These are phyloP conservation scores for Prochilodus magdalenae DNA, from an alignment of 2,113 vertebrate species.

Conservation along the genomic window DNA sequence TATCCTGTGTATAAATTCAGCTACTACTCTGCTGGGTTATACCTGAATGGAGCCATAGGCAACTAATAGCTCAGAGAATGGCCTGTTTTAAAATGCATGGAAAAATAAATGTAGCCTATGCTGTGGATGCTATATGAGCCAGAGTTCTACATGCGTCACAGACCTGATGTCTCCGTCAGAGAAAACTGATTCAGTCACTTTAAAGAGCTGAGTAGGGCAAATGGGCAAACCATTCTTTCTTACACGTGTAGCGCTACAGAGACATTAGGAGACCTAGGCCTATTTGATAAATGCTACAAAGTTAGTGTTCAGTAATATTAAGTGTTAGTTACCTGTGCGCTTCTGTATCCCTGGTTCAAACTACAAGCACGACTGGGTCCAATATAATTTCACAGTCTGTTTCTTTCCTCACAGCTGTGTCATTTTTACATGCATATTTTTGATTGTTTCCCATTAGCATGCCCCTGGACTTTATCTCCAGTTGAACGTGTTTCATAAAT, in stretches of 20 bases:
- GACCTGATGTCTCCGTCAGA: background rate
- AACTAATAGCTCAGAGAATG: background rate
- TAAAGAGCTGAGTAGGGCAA: background rate
- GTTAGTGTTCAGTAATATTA: background rate
- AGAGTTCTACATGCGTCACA: background rate
- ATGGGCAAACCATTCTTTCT: background rate
- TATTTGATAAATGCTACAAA: background rate
- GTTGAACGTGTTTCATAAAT: constrained; percentile 9
- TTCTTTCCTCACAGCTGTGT: constrained; percentile 2
- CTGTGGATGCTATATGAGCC: background rate
- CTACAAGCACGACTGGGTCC: background rate
- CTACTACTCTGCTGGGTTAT: background rate
- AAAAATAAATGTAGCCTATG: constrained; percentile 25
- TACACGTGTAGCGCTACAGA: background rate
- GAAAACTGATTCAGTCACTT: background rate
- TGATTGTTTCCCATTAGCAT: background rate
- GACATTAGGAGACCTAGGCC: background rate
- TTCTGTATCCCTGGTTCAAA: background rate
- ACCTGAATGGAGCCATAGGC: constrained; percentile 30
- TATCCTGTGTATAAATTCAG: constrained; percentile 1
- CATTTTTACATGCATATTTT: background rate
- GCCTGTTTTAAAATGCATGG: constrained; percentile 41
- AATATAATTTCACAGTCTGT: constrained; percentile 17
- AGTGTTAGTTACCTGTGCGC: background rate
- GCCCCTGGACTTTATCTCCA: constrained; percentile 13